Conservation (phyloP, 2,797 vertebrate species). For the Setipinna tenuifilis region DNA sequence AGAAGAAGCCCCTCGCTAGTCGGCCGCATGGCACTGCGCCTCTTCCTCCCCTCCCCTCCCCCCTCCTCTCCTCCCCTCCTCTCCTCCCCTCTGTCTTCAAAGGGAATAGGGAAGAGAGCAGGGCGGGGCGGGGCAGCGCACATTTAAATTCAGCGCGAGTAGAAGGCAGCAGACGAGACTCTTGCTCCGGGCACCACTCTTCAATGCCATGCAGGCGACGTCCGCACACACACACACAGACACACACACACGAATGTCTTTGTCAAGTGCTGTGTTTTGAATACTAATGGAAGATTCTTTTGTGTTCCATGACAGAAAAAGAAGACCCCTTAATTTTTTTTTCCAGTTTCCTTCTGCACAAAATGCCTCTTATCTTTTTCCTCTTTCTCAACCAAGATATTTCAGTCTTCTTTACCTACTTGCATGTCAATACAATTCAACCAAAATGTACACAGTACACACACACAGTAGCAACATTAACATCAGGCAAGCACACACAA, state of each 20-base stretch:
- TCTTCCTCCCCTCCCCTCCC: constrained; percentile 19
- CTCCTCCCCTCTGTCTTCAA: constrained; percentile 46
- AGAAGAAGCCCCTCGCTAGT: background rate
- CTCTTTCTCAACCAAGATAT: background rate
- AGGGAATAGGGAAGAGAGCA: constrained; percentile 58
- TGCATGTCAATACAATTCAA: no score
- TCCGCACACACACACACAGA: background rate
- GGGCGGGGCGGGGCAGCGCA: constrained; percentile 49
- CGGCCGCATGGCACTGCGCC: background rate
- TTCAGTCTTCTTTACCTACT: background rate
- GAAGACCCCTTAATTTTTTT: background rate
- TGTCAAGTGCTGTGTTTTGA: constrained; percentile 17
- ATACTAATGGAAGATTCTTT: constrained; percentile 16
- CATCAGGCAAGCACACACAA: no score
- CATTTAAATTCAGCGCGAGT: constrained; percentile 63
- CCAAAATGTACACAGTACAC: no score
- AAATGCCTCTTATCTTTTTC: background rate
- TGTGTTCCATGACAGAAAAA: background rate
- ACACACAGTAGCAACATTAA: no score
- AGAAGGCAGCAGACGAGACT: constrained; percentile 51
- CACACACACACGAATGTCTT: constrained; percentile 9
- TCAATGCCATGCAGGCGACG: constrained; percentile 21
- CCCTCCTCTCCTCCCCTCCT: constrained; percentile 16
- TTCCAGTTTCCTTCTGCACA: background rate
- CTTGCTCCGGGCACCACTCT: constrained; percentile 48